Percentiles rank a stretch among this genome's conserved stretches.
These are phyloP conservation scores for Tenebrio molitor DNA, from an alignment of 1,140 invertebrate genomes.

Conservation along the genomic window DNA sequence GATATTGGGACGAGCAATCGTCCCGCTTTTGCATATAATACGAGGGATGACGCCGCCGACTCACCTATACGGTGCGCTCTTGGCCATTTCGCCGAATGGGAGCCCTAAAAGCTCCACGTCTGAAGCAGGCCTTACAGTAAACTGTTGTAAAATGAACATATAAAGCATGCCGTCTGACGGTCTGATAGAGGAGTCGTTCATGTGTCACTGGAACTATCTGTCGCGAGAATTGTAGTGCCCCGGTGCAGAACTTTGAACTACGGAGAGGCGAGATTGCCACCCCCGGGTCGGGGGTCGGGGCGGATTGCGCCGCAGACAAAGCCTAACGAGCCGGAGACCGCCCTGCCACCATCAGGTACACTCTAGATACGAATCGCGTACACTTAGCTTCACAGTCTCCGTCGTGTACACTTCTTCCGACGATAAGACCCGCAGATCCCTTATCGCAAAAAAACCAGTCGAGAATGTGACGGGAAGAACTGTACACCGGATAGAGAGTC, in stretches of 20 bases:
- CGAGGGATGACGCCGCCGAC: constrained; percentile 46
- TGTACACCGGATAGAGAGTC: no score
- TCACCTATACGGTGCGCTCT: constrained; percentile 57
- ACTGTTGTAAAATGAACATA: constrained; percentile 64
- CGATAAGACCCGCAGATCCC: no score
- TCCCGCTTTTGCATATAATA: constrained; percentile 32
- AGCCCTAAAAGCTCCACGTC: constrained; percentile 56
- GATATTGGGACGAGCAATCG: constrained; percentile 34
- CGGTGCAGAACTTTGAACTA: not conserved
- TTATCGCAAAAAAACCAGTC: no score
- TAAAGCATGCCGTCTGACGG: constrained; percentile 63
- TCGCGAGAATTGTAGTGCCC: constrained; percentile 39
- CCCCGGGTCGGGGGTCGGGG: not conserved
- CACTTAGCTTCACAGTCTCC: no score
- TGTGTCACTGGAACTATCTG: constrained; percentile 50
- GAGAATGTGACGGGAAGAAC: no score
- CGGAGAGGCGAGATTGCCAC: not conserved
- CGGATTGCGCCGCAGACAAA: no score
- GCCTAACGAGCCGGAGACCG: no score
- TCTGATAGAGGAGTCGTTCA: constrained; percentile 58
- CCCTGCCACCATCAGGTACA: no score
- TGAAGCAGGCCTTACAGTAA: constrained; percentile 50
- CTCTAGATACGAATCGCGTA: no score
- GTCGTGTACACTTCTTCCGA: no score
- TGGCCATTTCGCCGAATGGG: constrained; percentile 55